Evolutionary conservation across 2,113 vertebrate genomes (phyloP), one percentile per base, ranked within the genome.

Genomic region (Saguinus midas): DNA sequence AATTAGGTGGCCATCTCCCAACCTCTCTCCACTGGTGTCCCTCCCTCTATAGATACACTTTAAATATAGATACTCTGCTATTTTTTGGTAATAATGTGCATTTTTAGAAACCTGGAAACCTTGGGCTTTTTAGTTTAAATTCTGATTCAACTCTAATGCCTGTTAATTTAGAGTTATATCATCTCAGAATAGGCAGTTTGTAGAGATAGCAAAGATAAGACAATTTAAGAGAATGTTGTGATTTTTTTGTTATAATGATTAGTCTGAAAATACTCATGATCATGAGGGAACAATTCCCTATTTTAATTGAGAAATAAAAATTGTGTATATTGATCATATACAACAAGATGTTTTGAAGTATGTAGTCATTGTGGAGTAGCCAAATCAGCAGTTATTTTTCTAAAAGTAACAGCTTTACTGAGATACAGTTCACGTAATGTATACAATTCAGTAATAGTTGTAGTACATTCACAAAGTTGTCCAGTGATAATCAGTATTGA

Each of bases 151-250:
- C 16, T 48, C 75, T 16, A 57, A 27, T 93, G 73, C 6, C 32
- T 96, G 3, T 92, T 96, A 96, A 92, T 85, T 91, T 90, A 68
- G 37, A 89, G 29, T 58, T 10, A 17, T 81, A 58, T 89, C 94
- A 94, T 4, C 21, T 95, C 72, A 76, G 43, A 91, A 76, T 58
- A 95, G 45, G 48, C 43, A 85, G 8, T 94, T 95, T 86, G 6
- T 75, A 94, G 58, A 90, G 29, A 61, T 20, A 90, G 40, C 68
- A 94, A 64, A 88, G 12, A 94, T 13, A 21, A 57, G 8, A 88
- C 12, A 87, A 23, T 88, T 48, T 45, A 87, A 37, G 91, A 95
- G 43, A 61, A 86, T 68, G 23, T 89, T 81, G 27, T 79, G 35
- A 87, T 64, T n/a, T 88, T n/a, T 86, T 35, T 79, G 35, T 29